Evolutionary conservation across 2,113 vertebrate species (phyloP), one percentile per base, ranked within the genome.

Genomic region (Zeus faber): DNA sequence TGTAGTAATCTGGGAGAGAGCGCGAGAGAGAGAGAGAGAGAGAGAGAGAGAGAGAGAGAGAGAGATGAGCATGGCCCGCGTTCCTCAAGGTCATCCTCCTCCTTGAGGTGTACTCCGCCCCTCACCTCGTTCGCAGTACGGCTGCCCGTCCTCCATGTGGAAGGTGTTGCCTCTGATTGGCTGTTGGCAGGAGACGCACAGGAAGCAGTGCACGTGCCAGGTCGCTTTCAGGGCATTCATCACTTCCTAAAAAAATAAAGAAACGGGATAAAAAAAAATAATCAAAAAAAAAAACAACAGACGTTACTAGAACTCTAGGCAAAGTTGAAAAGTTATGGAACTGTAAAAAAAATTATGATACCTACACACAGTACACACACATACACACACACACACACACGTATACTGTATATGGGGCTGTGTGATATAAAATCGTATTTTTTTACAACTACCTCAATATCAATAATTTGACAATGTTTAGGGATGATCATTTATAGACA

Each of bases 171-270:
- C 94, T 67, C 90, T 90, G 81, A 99, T 99, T 53, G 97, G 97
- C 65, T 94, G 92, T 26, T 93, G 90, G 85, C 96, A 99, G 76
- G 93, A 89, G 25, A 87, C 87, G 51, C 97, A 99, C 61, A 97
- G 84, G 10, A 99, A 99, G 76, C 97, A 99, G 83, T 92, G 89
- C 63, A 97, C 91, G 0, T 99, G 97, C 95, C 95, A 99, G 62
- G 95, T 96, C 81, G 98, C 94, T 81, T 99, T 99, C 87, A 99
- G 84, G 68, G 96, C 97, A 77, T 95, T 98, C 88, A 98, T 98
- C 66, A 98, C 90, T 87, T 99, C 95, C 96, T 99, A 84, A 72
- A 41, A 37, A 7, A 47, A 41, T 7, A 58, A 11, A 20, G 31
- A 29, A 49, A 2, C 26, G 3, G 27, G 48, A 44, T 14, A 16